Evolutionary conservation across 2,888 invertebrate genomes (phyloP), one percentile per base, ranked within the genome.

Genomic region (Agrochola litura): DNA sequence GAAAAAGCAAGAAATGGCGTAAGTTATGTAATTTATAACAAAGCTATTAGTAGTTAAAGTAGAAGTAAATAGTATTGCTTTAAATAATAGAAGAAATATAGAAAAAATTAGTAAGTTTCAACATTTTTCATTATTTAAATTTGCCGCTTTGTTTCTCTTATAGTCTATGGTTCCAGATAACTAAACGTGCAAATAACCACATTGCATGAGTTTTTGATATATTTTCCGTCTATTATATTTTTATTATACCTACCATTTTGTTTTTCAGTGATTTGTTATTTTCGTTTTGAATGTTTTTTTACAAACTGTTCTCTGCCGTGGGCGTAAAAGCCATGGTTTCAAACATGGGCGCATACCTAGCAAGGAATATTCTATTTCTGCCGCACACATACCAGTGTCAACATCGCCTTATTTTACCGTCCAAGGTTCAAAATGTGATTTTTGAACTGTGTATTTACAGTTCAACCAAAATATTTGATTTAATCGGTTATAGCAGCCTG

Each of bases 1-100:
- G 25, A 96, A 96, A 80, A 96, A 95, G 80, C 93, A 93, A 83
- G 96, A 96, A 81, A 94, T 94, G 91, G 82, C 91, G 96, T 96
- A 92, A 92, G 96, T 93, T 75, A 6, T n/a, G n/a, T n/a, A 25
- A 9, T 64, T 52, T 14, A 16, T 10, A 14, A 58, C 54, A 5
- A 25, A 46, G 5, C 3, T 12, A 37, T 49, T 61, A 49, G 14
- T 65, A 49, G 30, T 43, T 46, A 5, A 19, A 10, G 6, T 56
- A 19, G 6, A 69, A n/a, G 16, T 61, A 8, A 37, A 67, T 10
- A 19, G 2, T 30, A 19, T 19, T n/a, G 6, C 12, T 22, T 22
- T 46, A 10, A 16, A 22, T 58, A 52, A 19, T 30, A 6, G 10
- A 3, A 46, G 5, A 37, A 37, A 8, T 14, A 22, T 0, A 16